Evolutionary conservation across 2,797 vertebrate genomes (phyloP).

Genomic region (Schizopygopsis pylzovi): DNA sequence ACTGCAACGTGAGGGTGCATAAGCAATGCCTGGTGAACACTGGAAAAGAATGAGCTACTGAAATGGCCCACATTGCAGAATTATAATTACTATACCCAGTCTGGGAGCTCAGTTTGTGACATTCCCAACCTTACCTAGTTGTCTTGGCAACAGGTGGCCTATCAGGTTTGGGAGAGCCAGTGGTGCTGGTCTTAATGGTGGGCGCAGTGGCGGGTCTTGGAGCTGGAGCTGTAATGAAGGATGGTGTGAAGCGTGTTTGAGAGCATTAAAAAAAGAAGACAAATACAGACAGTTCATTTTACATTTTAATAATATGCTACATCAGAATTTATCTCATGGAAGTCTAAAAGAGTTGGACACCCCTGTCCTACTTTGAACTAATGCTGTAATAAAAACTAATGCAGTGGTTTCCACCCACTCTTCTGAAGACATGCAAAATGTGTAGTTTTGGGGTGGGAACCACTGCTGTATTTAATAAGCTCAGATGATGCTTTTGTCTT

Average conservation of each 20-base stretch:
- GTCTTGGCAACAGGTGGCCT: conserved; percentile 76
- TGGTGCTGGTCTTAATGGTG: conserved; percentile 66
- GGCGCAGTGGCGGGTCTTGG: conserved; percentile 67
- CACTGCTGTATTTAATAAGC: neutral
- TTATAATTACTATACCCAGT: conserved; percentile 17
- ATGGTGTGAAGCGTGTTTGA: neutral
- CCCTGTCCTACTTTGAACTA: neutral
- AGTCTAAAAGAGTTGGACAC: neutral
- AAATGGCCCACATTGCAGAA: neutral
- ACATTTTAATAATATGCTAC: neutral
- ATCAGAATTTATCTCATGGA: neutral
- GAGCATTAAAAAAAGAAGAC: neutral
- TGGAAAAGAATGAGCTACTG: conserved; percentile 13
- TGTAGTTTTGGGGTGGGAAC: neutral
- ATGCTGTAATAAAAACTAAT: neutral
- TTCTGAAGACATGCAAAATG: neutral
- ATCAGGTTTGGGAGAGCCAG: conserved; percentile 61
- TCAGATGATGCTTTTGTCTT: neutral
- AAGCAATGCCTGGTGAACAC: neutral
- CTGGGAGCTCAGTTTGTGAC: conserved; percentile 21
- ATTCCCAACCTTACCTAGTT: conserved; percentile 70
- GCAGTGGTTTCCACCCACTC: neutral
- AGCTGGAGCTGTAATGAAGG: conserved; percentile 48
- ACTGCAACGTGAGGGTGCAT: neutral
- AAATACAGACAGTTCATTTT: neutral